Percentiles rank a stretch among this genome's conserved stretches.
Conservation (phyloP, 2,113 vertebrate genomes). For the Ranitomeya variabilis region DNA sequence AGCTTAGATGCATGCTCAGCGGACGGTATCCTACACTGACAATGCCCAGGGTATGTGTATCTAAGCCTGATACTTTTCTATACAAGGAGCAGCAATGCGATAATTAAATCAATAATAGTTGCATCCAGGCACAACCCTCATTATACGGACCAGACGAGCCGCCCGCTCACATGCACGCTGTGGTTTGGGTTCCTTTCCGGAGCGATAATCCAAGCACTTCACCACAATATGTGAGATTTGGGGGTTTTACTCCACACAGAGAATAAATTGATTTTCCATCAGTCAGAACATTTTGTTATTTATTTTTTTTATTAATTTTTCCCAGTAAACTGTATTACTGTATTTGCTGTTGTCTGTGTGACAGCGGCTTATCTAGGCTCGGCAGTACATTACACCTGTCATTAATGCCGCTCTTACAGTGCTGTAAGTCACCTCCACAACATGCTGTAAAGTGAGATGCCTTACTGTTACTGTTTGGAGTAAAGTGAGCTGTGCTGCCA, state of each 20-base stretch:
- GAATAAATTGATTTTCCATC: background rate
- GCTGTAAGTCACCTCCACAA: background rate
- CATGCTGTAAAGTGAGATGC: slow-evolving; percentile 2
- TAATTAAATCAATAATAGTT: background rate
- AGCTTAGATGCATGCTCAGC: background rate
- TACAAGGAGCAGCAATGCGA: background rate
- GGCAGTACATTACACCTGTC: background rate
- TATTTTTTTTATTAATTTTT: no score
- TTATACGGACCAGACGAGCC: background rate
- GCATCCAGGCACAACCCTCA: background rate
- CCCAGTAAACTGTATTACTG: no score
- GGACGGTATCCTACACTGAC: background rate
- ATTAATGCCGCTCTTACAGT: background rate
- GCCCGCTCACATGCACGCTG: background rate
- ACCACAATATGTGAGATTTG: background rate
- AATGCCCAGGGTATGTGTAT: background rate
- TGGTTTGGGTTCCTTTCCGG: background rate
- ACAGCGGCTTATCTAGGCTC: background rate
- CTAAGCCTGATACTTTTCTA: background rate
- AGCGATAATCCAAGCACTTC: background rate
- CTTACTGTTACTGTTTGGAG: background rate
- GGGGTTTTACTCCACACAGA: background rate
- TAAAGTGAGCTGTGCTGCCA: background rate
- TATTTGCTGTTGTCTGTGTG: background rate
- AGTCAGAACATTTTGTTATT: no score